Base-by-base conservation (phyloP, 2,888 invertebrate genomes). In the Pyrochroa serraticornis region DNA sequence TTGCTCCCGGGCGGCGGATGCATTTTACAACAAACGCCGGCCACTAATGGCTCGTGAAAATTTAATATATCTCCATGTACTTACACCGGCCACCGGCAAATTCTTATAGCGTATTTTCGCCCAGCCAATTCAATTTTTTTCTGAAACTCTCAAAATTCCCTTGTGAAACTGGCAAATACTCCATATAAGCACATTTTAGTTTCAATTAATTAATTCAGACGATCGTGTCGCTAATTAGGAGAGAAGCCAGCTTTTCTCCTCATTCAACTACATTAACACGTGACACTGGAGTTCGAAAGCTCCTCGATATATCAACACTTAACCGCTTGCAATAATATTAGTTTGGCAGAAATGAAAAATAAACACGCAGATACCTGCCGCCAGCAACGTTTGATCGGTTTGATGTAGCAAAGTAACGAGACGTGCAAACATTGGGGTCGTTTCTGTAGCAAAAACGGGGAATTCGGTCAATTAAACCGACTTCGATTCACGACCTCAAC, bases 301-400 rank as follows among this genome's bases (percentile, higher is more conserved):
- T 49, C 39, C 46, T 32, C 14, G 12, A 31, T 46, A 39, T 48
- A 58, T 53, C 48, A 53, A 48, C 58, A 58, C 48, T 53, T 48
- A 39, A 32, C 39, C 53, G 35, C 10, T 37, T 41, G 31, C 10
- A 53, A 58, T 42, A 58, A 58, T 58, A 53, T 58, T 58, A 53
- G 58, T 58, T 53, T 32, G 37, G 42, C 35, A 53, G 58, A 53
- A 49, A 58, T 58, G 52, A 58, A 58, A 58, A 53, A 53, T 51
- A 58, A 58, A 58, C 58, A 58, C 32, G 31, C 45, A 10, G 41
- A 50, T 53, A 38, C 45, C 51, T 33, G 22, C 22, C 22, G 22
- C 37, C 34, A 48, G 38, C 43, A 36, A 13, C 38, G 52, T 43
- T 47, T 57, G 57, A 51, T 57, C 57, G 51, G 51, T 47, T 48